Evolutionary conservation across 1,140 invertebrate species (phyloP).

Genomic region (Hirudo medicinalis): DNA sequence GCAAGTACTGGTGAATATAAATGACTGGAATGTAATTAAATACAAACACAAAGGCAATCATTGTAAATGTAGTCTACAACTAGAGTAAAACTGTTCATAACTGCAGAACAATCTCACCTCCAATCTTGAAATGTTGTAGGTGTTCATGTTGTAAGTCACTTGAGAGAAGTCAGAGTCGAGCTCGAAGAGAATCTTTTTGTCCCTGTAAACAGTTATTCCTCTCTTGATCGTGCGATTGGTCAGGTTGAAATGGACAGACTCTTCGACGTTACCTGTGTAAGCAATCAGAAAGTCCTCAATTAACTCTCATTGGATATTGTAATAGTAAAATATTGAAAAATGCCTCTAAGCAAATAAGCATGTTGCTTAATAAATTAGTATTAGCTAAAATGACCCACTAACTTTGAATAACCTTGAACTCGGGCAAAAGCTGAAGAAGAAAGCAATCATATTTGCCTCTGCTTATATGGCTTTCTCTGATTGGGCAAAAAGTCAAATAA

Average conservation of each 20-base stretch:
- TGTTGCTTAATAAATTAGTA: neutral
- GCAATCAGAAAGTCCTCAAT: neutral
- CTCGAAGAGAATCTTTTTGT: neutral
- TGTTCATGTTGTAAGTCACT: neutral
- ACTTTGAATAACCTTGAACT: slow-evolving; percentile 1
- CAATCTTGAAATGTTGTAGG: neutral
- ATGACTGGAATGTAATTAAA: neutral
- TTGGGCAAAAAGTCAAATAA: neutral
- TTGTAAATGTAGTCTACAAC: neutral
- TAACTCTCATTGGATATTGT: neutral
- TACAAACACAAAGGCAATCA: neutral
- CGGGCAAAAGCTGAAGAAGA: neutral
- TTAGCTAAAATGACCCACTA: neutral
- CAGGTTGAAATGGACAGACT: slow-evolving; percentile 1
- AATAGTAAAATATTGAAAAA: neutral
- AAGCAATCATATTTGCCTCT: slow-evolving; percentile 9
- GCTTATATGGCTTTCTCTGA: neutral
- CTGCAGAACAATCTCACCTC: neutral
- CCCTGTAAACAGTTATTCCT: neutral
- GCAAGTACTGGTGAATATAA: too few species aligned
- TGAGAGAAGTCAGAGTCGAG: neutral
- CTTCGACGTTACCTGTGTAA: neutral
- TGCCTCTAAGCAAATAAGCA: neutral
- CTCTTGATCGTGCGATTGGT: slow-evolving; percentile 10
- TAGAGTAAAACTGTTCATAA: too few species aligned